phyloP scores from a whole-genome alignment of 2,113 vertebrate genomes.

The Triplophysa dalaica region DNA sequence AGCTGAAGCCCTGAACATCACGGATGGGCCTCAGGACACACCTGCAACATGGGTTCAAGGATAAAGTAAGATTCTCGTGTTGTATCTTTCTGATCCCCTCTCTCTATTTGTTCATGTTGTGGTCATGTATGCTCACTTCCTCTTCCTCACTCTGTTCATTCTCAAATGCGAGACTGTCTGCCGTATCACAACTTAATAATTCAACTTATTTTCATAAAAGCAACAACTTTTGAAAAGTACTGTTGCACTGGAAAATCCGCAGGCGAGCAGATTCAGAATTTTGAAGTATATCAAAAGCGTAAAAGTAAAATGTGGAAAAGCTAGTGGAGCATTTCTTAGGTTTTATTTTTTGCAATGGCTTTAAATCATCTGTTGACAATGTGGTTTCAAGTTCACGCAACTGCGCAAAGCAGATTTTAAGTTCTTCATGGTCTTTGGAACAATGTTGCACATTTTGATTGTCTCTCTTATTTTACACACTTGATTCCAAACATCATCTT shows the following conservation, averaged over 20 bases:
- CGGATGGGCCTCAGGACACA: slow-evolving; percentile 63
- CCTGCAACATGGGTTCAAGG: slow-evolving; percentile 74
- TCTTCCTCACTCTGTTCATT: slow-evolving; percentile 39
- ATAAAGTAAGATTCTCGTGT: slow-evolving; percentile 67
- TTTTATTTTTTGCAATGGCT: no score
- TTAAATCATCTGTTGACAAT: no score
- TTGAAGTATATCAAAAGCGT: no score
- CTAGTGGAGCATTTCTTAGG: no score
- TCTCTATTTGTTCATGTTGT: slow-evolving; percentile 4
- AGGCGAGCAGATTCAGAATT: slow-evolving; percentile 34
- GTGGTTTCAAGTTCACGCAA: no score
- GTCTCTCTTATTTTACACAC: no score
- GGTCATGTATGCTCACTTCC: slow-evolving; percentile 24
- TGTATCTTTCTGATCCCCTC: neutral
- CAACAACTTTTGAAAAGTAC: neutral
- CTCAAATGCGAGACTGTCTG: slow-evolving; percentile 31
- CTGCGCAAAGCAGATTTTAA: no score
- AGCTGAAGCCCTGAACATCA: slow-evolving; percentile 38
- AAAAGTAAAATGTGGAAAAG: no score
- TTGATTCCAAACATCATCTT: no score
- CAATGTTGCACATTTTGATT: no score
- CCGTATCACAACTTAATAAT: neutral
- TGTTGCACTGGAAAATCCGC: neutral
- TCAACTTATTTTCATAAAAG: neutral
- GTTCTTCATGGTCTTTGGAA: no score